Base-by-base conservation (phyloP, 2,797 vertebrate genomes). In the Diplodus puntazzo region DNA sequence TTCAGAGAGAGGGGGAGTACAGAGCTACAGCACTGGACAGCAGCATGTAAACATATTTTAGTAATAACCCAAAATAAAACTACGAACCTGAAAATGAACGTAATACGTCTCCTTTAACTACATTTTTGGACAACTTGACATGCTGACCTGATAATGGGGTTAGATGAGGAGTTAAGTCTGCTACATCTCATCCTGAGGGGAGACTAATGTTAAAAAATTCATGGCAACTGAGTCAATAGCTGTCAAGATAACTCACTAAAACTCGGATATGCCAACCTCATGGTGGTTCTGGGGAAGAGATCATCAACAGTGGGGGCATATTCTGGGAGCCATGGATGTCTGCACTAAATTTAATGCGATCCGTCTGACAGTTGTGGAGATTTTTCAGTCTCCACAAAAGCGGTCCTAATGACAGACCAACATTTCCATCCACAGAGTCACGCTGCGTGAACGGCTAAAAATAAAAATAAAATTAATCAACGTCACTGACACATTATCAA, bases 381-480 rank as follows among this genome's bases (percentile, higher is more conserved):
- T 7, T 43, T 23, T 67, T 54, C 50, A 42, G 34, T 39, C 2
- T 13, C 1, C 25, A 61, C 14, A 9, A 23, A 8, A 18, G 18
- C 16, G 27, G 16, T 21, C 11, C 4, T 6, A 45, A 11, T 5
- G 3, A 13, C 39, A 60, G 52, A 20, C 34, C 10, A 21, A 23
- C 75, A 57, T 4, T 49, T 2, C 25, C 4, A 17, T 30, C 30
- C 3, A 3, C 20, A 12, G 25, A 64, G 25, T 3, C 16, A 14
- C 46, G 16, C 10, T 5, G 16, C n/a, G 34, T 49, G 2, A 45
- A 34, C 17, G 25, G 2, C 20, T 73, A 45, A 77, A 82, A 71
- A 52, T 34, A 55, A 61, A 64, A 58, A 59, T 30, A 55, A 12
- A 73, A 34, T 18, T 16, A 63, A 58, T 65, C 52, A 48, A 53